phyloP scores from a whole-genome alignment of 1,140 invertebrate genomes.

The Papilio helenus region DNA sequence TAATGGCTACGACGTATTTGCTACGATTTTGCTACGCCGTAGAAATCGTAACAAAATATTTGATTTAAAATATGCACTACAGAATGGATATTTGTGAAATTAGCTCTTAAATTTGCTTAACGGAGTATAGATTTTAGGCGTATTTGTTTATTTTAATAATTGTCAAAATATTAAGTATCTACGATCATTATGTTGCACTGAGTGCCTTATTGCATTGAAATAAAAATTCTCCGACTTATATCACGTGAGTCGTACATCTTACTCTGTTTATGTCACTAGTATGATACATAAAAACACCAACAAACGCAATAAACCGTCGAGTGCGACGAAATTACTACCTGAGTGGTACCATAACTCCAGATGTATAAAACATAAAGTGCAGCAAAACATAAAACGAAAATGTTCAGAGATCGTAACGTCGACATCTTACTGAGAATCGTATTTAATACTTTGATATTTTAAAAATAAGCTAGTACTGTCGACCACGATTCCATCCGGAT shows the following conservation, averaged over 20 bases:
- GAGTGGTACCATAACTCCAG: constrained; percentile 33
- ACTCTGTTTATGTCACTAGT: constrained; percentile 17
- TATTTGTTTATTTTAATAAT: too few relatives aligned
- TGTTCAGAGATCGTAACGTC: constrained; percentile 12
- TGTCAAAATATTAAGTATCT: too few relatives aligned
- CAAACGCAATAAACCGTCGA: constrained; percentile 26
- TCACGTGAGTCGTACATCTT: constrained; percentile 5
- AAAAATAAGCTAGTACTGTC: background rate
- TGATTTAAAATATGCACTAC: too few relatives aligned
- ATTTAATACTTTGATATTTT: background rate
- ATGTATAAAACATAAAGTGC: constrained; percentile 27
- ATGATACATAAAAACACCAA: constrained; percentile 1
- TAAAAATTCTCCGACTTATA: background rate
- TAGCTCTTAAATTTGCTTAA: too few relatives aligned
- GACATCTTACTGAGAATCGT: background rate
- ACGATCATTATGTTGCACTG: background rate
- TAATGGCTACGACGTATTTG: too few relatives aligned
- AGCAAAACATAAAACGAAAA: constrained; percentile 28
- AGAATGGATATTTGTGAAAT: too few relatives aligned
- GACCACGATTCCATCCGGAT: too few relatives aligned
- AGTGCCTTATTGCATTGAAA: constrained; percentile 3
- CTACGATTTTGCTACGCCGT: too few relatives aligned
- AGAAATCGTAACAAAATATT: too few relatives aligned
- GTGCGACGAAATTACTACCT: constrained; percentile 27
- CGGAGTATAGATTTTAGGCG: too few relatives aligned